Evolutionary conservation across 2,888 invertebrate genomes (phyloP).

Genomic region (Tenthredo livida): DNA sequence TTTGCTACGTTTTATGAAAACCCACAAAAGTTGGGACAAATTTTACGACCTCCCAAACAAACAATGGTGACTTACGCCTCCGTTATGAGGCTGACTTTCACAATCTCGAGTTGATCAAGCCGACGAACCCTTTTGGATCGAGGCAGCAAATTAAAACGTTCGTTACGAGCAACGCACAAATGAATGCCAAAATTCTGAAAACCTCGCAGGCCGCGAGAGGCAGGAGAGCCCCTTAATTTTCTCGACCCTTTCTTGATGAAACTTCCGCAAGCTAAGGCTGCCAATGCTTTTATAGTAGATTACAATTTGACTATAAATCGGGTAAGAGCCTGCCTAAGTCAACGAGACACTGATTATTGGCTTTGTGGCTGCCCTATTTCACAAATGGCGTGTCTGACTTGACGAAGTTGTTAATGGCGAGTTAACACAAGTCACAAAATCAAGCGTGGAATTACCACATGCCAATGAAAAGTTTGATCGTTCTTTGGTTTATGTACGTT

Average conservation of each 20-base stretch:
- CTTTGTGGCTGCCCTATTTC: background rate
- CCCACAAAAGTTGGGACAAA: background rate
- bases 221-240: constrained; percentile 17
- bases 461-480: constrained; percentile 6
- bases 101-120: constrained; percentile 22
- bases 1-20: background rate
- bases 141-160: constrained; percentile 24
- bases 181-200: constrained; percentile 20
- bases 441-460: constrained; percentile 1
- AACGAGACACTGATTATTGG: background rate
- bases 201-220: background rate
- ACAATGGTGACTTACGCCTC: background rate
- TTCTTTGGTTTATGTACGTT: background rate
- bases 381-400: background rate
- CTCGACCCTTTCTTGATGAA: constrained; percentile 25
- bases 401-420: constrained; percentile 8
- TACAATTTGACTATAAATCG: constrained; percentile 5
- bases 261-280: background rate
- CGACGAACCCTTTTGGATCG: background rate
- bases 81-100: background rate
- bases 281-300: constrained; percentile 18
- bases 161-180: constrained; percentile 17
- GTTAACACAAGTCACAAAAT: constrained; percentile 20
- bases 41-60: constrained; percentile 8
- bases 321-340: background rate